phyloP scores from a whole-genome alignment of 2,888 invertebrate genomes.

The Hedya salicella region DNA sequence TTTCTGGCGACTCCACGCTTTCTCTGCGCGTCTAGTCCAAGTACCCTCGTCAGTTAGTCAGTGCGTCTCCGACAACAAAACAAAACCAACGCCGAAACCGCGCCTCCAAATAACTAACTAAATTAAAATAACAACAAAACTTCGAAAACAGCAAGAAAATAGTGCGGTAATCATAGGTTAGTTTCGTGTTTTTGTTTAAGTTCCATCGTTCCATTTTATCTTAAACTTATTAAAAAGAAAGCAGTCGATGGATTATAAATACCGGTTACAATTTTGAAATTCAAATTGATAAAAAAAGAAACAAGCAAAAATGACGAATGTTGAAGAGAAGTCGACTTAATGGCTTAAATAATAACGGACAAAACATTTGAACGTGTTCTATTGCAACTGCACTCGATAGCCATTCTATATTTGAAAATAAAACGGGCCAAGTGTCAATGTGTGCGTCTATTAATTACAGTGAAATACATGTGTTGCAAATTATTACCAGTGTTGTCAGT shows the following conservation, averaged over 20 bases:
- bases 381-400: slow-evolving; percentile 37
- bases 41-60: slow-evolving; percentile 68
- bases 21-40: slow-evolving; percentile 50
- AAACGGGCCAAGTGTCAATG: slow-evolving; percentile 49
- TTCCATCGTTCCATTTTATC: background rate
- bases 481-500: slow-evolving; percentile 49
- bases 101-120: slow-evolving; percentile 44
- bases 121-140: background rate
- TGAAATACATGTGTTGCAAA: slow-evolving; percentile 50
- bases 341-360: slow-evolving; percentile 15
- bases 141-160: slow-evolving; percentile 13
- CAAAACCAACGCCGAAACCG: slow-evolving; percentile 60
- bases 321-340: slow-evolving; percentile 17
- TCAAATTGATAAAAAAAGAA: background rate
- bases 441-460: slow-evolving; percentile 48
- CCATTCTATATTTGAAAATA: slow-evolving; percentile 49
- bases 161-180: slow-evolving; percentile 21
- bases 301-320: background rate
- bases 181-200: background rate
- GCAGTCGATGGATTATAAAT: background rate
- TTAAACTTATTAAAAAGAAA: background rate
- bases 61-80: slow-evolving; percentile 66
- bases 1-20: slow-evolving; percentile 45
- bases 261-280: background rate
- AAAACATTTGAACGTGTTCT: slow-evolving; percentile 15